These are phyloP conservation scores for Natator depressus DNA, from an alignment of 2,113 vertebrate genomes.

Conservation along the genomic window DNA sequence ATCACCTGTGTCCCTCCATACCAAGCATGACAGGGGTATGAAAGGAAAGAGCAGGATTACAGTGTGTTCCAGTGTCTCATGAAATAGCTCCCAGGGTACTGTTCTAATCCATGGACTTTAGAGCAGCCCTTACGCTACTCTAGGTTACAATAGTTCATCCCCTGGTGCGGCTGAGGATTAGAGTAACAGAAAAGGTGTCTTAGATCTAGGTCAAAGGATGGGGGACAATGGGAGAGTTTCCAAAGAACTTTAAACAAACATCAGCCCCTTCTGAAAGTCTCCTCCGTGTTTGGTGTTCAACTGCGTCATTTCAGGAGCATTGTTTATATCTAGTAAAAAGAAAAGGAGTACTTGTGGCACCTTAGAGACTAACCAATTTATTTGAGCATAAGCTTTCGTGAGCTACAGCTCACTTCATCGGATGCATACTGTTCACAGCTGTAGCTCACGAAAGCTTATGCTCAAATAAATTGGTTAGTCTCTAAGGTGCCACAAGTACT, in stretches of 20 bases:
- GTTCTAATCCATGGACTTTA: neutral
- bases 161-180: accelerated
- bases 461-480: no score
- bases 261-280: neutral
- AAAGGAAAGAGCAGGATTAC: neutral
- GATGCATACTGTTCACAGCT: no score
- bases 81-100: neutral
- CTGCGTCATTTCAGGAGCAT: neutral
- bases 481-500: no score
- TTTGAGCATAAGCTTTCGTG: no score
- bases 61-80: neutral
- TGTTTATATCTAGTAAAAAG: neutral
- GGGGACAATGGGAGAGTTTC: neutral
- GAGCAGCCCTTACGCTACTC: neutral
- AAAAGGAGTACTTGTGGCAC: no score
- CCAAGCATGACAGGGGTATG: neutral
- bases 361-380: no score
- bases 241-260: neutral
- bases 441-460: no score
- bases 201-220: neutral
- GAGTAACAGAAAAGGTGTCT: neutral
- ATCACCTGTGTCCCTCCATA: neutral
- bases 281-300: neutral
- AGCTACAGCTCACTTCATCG: no score
- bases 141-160: neutral